Base-by-base conservation (phyloP, 2,113 vertebrate species). In the Oenanthe oenanthe region DNA sequence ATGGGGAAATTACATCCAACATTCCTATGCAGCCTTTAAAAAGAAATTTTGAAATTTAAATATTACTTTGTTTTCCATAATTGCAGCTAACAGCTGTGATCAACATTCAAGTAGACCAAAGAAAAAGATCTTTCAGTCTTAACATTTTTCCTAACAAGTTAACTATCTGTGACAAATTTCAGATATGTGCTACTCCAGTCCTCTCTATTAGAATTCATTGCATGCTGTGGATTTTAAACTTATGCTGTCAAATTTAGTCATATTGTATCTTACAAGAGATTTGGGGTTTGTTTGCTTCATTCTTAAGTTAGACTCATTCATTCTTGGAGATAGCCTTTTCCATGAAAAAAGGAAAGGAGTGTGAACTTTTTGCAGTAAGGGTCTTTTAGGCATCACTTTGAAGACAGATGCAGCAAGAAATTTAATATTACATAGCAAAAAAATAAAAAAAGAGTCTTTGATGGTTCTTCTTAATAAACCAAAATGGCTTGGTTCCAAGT, bases 21-120 rank as follows among this genome's bases (percentile, higher is more conserved):
- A 73, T 90, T 94, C 63, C 82, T 70, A 76, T 34, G 58, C 50
- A 94, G 90, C 14, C 50, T 83, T 85, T 85, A 93, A 86, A 93
- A 83, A 74, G 67, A 89, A 68, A 95, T 88, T 85, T 85, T 93
- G 50, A 89, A 93, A 94, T 94, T 93, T 95, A 94, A 95, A 92
- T 95, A 87, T 91, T 92, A 88, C 58, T 91, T 91, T 94, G 66
- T 93, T 93, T 96, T 88, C 66, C 85, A 70, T 94, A 96, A 93
- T 96, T 95, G 84, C 93, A 89, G 78, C 67, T 94, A 91, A 70
- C 89, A 95, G 77, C 95, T 95, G 95, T 85, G 87, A 96, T 95
- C 85, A 82, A 66, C 92, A 73, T 78, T 89, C 84, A 70, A 91
- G 93, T 38, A 87, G 74, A 94, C 77, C 73, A 95, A 93, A 93